These are phyloP conservation scores for Lepus americanus DNA, from an alignment of 2,113 vertebrate species.

Conservation along the genomic window DNA sequence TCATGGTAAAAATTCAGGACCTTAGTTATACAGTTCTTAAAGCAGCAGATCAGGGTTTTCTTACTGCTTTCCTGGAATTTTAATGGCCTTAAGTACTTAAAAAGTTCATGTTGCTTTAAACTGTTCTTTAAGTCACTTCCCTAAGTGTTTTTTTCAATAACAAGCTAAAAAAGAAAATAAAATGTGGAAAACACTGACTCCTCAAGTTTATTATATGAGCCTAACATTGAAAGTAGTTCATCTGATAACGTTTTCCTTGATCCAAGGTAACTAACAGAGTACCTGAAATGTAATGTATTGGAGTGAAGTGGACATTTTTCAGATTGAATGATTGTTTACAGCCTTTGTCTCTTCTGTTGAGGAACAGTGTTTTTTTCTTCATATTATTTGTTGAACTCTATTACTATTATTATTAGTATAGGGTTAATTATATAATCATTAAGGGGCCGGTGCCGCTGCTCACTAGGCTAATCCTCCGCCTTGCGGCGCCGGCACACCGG, in stretches of 20 bases:
- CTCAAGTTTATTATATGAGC: constrained; percentile 24
- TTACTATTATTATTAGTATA: too few relatives aligned
- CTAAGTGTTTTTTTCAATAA: neutral
- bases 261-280: too few relatives aligned
- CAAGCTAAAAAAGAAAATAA: neutral
- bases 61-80: neutral
- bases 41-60: neutral
- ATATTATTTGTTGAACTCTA: too few relatives aligned
- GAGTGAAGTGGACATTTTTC: too few relatives aligned
- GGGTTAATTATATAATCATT: too few relatives aligned
- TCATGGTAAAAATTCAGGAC: constrained; percentile 34
- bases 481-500: too few relatives aligned
- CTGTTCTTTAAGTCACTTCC: constrained; percentile 8
- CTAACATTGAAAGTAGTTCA: neutral
- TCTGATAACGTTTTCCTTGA: neutral
- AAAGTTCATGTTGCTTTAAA: constrained; percentile 9
- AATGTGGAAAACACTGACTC: constrained; percentile 23
- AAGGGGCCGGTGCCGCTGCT: too few relatives aligned
- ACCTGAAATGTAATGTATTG: too few relatives aligned
- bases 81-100: neutral
- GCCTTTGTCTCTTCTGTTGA: too few relatives aligned
- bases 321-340: too few relatives aligned
- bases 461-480: too few relatives aligned
- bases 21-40: neutral
- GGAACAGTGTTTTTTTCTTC: too few relatives aligned